A percentile compares a stretch with the other conserved stretches of the same genome.
phyloP scores from a whole-genome alignment of 2,797 vertebrate genomes.

The Girardinus metallicus region DNA sequence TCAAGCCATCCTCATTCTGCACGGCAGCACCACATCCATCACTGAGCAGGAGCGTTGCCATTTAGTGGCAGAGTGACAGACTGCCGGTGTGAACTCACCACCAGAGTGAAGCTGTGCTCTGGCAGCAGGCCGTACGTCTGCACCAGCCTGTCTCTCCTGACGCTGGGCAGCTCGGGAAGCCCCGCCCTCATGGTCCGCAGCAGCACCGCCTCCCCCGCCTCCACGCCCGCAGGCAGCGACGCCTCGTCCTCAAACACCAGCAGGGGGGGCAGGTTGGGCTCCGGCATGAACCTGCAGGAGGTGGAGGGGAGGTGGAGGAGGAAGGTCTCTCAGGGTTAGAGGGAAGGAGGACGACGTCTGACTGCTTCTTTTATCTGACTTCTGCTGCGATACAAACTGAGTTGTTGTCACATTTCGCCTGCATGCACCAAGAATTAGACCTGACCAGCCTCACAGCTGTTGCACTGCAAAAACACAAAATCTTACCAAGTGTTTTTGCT shows the following conservation, averaged over 20 bases:
- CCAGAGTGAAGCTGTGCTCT: constrained; percentile 90
- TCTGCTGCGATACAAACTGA: constrained; percentile 40
- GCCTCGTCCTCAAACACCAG: constrained; percentile 85
- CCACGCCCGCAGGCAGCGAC: constrained; percentile 79
- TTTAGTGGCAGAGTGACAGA: too few relatives aligned
- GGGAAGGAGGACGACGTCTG: constrained; percentile 1
- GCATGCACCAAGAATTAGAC: constrained; percentile 26
- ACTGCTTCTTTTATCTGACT: background rate
- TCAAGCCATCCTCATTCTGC: constrained; percentile 93
- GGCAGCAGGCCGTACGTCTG: constrained; percentile 87
- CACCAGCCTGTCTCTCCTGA: constrained; percentile 87
- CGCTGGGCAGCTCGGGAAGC: constrained; percentile 91
- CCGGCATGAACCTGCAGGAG: constrained; percentile 92
- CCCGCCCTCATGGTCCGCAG: constrained; percentile 84
- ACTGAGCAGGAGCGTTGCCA: background rate
- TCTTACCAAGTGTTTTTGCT: too few relatives aligned
- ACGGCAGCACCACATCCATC: constrained; percentile 2
- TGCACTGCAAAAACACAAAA: too few relatives aligned
- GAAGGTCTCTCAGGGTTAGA: constrained; percentile 31
- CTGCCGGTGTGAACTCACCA: constrained; percentile 83
- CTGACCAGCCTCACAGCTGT: constrained; percentile 30
- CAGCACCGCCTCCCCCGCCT: constrained; percentile 85
- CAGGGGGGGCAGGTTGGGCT: constrained; percentile 96
- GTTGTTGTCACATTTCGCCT: constrained; percentile 40
- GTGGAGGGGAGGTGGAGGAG: background rate